These are phyloP conservation scores for Chionodraco myersi DNA, from an alignment of 2,113 vertebrate genomes.

Conservation along the genomic window DNA sequence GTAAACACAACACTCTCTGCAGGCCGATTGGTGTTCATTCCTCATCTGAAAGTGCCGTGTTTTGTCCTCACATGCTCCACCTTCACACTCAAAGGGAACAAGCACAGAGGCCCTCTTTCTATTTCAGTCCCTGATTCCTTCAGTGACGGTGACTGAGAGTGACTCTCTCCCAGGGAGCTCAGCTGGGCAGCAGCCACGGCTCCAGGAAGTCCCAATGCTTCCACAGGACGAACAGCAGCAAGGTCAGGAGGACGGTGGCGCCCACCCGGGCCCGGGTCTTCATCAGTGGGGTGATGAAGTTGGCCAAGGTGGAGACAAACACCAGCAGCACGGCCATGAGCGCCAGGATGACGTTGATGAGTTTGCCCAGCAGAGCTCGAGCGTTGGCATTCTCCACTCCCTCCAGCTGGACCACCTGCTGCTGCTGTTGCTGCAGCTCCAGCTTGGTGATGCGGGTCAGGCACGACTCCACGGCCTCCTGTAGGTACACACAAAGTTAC, in stretches of 20 bases:
- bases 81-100: constrained; percentile 29
- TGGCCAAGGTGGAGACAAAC: constrained; percentile 97
- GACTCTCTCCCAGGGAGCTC: constrained; percentile 64
- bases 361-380: constrained; percentile 94
- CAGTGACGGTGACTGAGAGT: constrained; percentile 5
- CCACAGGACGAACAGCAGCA: constrained; percentile 93
- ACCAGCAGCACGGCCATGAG: constrained; percentile 98
- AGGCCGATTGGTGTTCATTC: background rate
- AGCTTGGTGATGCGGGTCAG: constrained; percentile 96
- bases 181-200: constrained; percentile 90
- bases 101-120: constrained; percentile 15
- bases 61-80: constrained; percentile 41
- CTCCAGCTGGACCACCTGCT: constrained; percentile 97
- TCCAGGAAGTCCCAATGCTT: constrained; percentile 97
- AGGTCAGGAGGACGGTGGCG: constrained; percentile 89
- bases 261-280: constrained; percentile 93
- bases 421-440: constrained; percentile 98
- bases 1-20: constrained; percentile 30
- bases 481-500: constrained; percentile 24
- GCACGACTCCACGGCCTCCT: constrained; percentile 98
- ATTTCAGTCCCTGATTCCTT: constrained; percentile 37
- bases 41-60: constrained; percentile 34
- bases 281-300: constrained; percentile 98
- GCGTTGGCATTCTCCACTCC: constrained; percentile 98
- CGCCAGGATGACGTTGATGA: constrained; percentile 98